A percentile compares a stretch with the other conserved stretches of the same genome.
Conservation (phyloP, 2,888 invertebrate genomes). For the Dryomyza anilis region DNA sequence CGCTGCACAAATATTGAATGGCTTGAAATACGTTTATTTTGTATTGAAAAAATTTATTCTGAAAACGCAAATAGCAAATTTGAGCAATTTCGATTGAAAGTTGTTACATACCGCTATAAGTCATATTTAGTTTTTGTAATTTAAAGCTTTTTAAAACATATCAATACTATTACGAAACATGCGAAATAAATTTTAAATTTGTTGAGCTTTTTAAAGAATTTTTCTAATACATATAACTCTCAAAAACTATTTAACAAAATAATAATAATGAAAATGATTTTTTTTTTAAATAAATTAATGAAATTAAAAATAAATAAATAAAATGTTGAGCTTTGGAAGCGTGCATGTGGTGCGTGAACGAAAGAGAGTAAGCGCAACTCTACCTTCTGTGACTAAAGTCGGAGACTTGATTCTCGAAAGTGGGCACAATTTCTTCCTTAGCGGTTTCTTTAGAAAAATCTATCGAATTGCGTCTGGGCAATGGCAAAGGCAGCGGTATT, state of each 20-base stretch:
- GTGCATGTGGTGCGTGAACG: background rate
- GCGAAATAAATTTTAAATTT: background rate
- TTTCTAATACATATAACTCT: background rate
- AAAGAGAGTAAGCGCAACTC: constrained; percentile 24
- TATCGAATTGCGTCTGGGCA: constrained; percentile 68
- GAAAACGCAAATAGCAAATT: too few relatives aligned
- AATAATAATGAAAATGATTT: too few relatives aligned
- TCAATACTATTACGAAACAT: too few relatives aligned
- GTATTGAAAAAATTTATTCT: too few relatives aligned
- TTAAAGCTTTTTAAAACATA: background rate
- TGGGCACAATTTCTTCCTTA: constrained; percentile 50
- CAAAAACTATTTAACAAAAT: background rate
- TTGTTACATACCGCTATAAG: background rate
- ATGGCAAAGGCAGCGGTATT: constrained; percentile 64
- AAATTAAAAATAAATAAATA: background rate
- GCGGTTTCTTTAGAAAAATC: constrained; percentile 65
- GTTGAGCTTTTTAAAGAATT: background rate
- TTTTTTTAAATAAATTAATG: too few relatives aligned
- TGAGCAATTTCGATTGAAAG: background rate
- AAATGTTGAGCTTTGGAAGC: background rate
- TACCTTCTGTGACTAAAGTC: constrained; percentile 64
- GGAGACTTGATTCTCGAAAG: constrained; percentile 72
- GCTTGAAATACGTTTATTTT: background rate
- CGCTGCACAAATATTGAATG: background rate
- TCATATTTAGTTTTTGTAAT: background rate